phyloP scores from a whole-genome alignment of 2,888 invertebrate genomes.

The Furcula furcula region DNA sequence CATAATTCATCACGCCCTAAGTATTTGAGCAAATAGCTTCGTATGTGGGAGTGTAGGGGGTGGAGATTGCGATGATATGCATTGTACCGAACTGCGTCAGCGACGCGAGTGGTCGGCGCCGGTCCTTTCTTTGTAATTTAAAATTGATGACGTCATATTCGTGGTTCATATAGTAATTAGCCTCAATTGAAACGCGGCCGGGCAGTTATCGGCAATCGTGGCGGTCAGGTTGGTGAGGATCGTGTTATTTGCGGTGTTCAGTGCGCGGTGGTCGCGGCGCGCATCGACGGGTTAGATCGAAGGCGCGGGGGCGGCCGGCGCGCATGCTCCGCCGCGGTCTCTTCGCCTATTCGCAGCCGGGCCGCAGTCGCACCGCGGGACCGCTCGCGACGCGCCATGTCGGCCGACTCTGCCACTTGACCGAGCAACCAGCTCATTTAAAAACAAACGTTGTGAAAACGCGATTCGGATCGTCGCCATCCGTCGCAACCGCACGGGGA shows the following conservation, averaged over 20 bases:
- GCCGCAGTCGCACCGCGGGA: conserved; percentile 74
- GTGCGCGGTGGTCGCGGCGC: conserved; percentile 58
- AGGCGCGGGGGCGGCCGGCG: conserved; percentile 51
- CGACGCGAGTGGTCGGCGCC: conserved; percentile 1
- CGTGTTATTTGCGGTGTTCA: conserved; percentile 70
- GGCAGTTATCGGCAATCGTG: conserved; percentile 47
- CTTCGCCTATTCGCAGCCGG: conserved; percentile 51
- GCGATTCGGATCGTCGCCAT: conserved; percentile 43
- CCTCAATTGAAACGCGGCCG: conserved; percentile 41
- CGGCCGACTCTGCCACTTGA: conserved; percentile 70
- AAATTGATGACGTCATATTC: conserved; percentile 18
- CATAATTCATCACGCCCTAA: conserved; percentile 40
- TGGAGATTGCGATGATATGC: conserved; percentile 26
- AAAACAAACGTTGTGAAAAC: conserved; percentile 53
- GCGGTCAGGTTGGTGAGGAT: conserved; percentile 60
- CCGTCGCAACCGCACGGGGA: conserved; percentile 50
- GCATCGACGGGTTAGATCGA: conserved; percentile 72
- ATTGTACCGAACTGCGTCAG: conserved; percentile 12
- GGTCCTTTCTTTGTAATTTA: conserved; percentile 2
- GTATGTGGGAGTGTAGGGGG: conserved; percentile 30
- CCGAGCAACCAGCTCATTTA: conserved; percentile 62
- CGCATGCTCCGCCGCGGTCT: conserved; percentile 58
- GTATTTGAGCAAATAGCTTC: conserved; percentile 33
- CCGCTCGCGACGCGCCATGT: conserved; percentile 69
- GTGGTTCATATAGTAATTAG: conserved; percentile 38